These are phyloP conservation scores for Probosciger aterrimus DNA, from an alignment of 2,113 vertebrate species.

Conservation along the genomic window DNA sequence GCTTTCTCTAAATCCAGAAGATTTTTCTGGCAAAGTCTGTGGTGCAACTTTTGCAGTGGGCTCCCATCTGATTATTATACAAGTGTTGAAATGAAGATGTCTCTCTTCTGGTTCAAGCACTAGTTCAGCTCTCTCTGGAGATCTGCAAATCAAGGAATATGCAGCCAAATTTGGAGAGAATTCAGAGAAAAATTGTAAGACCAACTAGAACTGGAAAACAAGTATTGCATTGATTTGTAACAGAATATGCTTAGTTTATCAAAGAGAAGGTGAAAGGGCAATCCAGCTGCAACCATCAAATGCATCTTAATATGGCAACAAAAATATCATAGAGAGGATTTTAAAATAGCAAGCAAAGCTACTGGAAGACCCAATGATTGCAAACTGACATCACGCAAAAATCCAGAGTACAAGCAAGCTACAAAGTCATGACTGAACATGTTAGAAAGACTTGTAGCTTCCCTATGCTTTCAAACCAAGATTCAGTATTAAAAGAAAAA, in stretches of 20 bases:
- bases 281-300: not conserved
- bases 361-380: not conserved
- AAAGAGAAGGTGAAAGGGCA: not conserved
- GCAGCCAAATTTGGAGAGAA: not conserved
- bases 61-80: not conserved
- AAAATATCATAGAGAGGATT: not conserved
- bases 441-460: not conserved
- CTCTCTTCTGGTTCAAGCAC: not conserved
- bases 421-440: not conserved
- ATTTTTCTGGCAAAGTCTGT: not conserved
- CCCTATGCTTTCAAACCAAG: not conserved
- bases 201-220: not conserved
- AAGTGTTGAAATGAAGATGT: not conserved
- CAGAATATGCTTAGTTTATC: not conserved
- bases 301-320: not conserved
- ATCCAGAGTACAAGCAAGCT: not conserved
- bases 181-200: not conserved
- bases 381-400: not conserved
- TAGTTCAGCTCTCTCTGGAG: not conserved
- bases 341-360: not conserved
- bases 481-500: not conserved
- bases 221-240: not conserved
- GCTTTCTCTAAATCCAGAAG: not conserved
- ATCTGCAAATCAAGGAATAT: not conserved
- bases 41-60: not conserved